Base-by-base conservation (phyloP, 2,113 vertebrate species). In the Prochilodus magdalenae region DNA sequence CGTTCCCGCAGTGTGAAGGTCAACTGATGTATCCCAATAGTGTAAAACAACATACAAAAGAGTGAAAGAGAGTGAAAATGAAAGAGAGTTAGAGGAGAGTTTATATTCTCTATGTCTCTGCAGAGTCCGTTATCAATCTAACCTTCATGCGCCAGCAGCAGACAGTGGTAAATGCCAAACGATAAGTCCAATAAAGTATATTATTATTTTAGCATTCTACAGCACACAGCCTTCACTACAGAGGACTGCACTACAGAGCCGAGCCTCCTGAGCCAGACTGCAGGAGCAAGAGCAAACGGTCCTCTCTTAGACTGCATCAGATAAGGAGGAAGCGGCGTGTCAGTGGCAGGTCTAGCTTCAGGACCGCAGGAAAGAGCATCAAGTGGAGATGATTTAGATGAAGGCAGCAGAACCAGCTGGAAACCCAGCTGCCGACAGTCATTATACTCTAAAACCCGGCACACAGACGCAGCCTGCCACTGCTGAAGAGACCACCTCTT, bases 381-480 rank as follows among this genome's bases (percentile, higher is more conserved):
- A 40, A 55, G 71, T 65, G 66, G 27, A 73, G 79, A 27, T 44
- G 44, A 24, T 72, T 62, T 33, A 63, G 72, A 83, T 75, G 47
- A 60, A 75, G 15, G 73, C 33, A 72, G 80, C 44, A 70, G 66
- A 76, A 30, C 62, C 67, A 86, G 81, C 77, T 76, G 81, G 74
- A 73, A 40, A 59, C 73, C 29, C 72, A 65, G 57, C 77, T 80
- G 73, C 74, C 71, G 51, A 59, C 72, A 27, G 81, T 65, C 65
- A 73, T 76, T 83, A 76, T 76, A 67, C 29, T 57, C 60, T 44
- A 30, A 76, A 80, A 71, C 55, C 62, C 29, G 14, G 26, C n/a
- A 27, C 36, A 67, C 65, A 53, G 44, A 57, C 49, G 13, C 83
- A 66, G 16, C 47, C 40, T 77, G 40, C 18, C 57, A 73, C 26